Percentiles rank a stretch among this genome's conserved stretches.
These are phyloP conservation scores for Homalodisca vitripennis DNA, from an alignment of 1,140 invertebrate genomes.

Conservation along the genomic window DNA sequence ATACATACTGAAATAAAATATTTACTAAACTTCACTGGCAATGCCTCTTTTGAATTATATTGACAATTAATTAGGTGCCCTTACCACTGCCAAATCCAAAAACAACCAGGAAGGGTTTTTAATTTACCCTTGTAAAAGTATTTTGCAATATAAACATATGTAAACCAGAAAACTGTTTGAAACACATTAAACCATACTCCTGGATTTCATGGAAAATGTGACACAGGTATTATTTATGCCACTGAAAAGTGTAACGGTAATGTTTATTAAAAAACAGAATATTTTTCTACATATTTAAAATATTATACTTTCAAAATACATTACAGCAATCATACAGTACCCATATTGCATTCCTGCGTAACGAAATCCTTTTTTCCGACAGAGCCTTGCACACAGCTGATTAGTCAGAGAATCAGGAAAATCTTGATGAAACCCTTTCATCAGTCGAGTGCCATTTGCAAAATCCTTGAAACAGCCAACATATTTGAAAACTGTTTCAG, in stretches of 20 bases:
- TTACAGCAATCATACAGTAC: too few species aligned
- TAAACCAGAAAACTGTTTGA: neutral
- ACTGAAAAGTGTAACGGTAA: neutral
- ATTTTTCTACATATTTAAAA: too few species aligned
- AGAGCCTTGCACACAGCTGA: neutral
- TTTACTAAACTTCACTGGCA: too few species aligned
- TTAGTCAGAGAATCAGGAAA: neutral
- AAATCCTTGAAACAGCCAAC: slow-evolving; percentile 8
- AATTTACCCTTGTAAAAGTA: too few species aligned
- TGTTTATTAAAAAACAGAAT: neutral
- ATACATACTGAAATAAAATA: too few species aligned
- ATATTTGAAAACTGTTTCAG: neutral
- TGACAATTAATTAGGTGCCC: too few species aligned
- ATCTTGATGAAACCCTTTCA: neutral
- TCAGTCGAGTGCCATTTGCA: neutral
- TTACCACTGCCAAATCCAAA: too few species aligned
- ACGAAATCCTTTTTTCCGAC: neutral
- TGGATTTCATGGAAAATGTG: neutral
- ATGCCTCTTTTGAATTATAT: too few species aligned
- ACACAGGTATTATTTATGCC: neutral
- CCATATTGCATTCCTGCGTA: slow-evolving; percentile 35
- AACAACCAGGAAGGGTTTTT: too few species aligned
- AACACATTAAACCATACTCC: neutral
- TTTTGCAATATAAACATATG: neutral
- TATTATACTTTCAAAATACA: too few species aligned